Base-by-base conservation (phyloP, 2,888 invertebrate species). In the Diarsia mendica region DNA sequence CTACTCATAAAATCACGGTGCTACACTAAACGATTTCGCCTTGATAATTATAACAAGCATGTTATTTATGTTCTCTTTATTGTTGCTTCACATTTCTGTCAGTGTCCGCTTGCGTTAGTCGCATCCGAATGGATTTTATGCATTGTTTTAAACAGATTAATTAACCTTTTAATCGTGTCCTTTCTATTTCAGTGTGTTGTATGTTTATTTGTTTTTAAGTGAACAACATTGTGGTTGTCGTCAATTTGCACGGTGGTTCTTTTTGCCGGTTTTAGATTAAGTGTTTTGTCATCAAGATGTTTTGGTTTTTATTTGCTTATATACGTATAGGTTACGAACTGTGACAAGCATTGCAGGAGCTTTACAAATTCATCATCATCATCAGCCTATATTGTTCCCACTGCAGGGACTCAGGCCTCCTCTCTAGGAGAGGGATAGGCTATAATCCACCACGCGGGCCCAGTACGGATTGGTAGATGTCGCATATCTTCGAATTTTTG, bases 1-100 rank as follows among this genome's bases (percentile, higher is more conserved):
- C 71, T 82, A 82, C 70, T 78, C 83, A 83, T 88, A 85, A 89
- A 91, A 91, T 90, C 88, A 88, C 84, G 66, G 86, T 85, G 74
- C 23, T 71, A 75, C 58, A 65, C 70, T 74, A 91, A 91, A 88
- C 82, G 90, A 87, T 91, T 88, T 90, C 85, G 88, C 90, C 90
- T 91, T 91, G 91, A 87, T 90, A 85, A 88, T 87, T 87, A 84
- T 75, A 82, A 83, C 83, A 82, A 87, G 67, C 79, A 79, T 73
- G 77, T 85, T 84, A 88, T 91, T 91, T 90, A 90, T 89, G 86
- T 67, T 71, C 75, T 89, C 81, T 90, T 90, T 83, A 91, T 91
- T 89, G 88, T 84, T 77, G 58, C 75, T 66, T 67, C 68, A 78
- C 80, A 77, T 84, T 81, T 77, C 70, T 79, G 79, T 74, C 69